Conservation (phyloP, 2,113 vertebrate species). For the Dendrocopos noguchii region DNA sequence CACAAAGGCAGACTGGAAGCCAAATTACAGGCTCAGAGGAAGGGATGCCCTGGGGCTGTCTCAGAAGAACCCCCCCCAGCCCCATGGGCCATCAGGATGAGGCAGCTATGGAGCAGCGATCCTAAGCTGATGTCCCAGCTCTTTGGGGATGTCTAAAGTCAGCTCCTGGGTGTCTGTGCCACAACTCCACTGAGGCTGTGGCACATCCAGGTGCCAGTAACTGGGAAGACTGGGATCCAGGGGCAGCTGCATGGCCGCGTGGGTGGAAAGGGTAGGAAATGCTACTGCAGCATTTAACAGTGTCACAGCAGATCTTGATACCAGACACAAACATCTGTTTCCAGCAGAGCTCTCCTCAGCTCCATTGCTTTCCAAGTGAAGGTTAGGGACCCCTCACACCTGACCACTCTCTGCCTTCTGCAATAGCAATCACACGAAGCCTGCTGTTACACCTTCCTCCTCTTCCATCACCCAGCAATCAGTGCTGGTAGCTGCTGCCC, state of each 20-base stretch:
- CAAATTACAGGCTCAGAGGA: not conserved
- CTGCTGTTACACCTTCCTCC: not conserved
- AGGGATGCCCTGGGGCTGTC: not conserved
- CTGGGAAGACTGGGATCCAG: not conserved
- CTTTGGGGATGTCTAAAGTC: not conserved
- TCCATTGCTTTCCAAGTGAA: not conserved
- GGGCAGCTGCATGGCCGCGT: accelerated
- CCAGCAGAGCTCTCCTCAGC: not conserved
- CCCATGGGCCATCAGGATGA: not conserved
- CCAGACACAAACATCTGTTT: not conserved
- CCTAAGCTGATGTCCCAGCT: not conserved
- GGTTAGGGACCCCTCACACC: not conserved
- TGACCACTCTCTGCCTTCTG: not conserved
- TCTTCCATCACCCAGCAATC: not conserved
- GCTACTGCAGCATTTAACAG: not conserved
- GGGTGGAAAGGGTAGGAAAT: not conserved
- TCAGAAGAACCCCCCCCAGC: not conserved
- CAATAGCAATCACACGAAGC: not conserved
- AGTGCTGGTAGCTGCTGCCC: not conserved
- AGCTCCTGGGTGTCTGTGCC: not conserved
- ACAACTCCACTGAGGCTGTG: not conserved
- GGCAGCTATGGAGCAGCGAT: not conserved
- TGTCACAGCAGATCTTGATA: not conserved
- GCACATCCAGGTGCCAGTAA: not conserved
- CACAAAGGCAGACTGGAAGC: not conserved